Evolutionary conservation across 2,113 vertebrate genomes (phyloP).

Genomic region (Toxotes jaculatrix): DNA sequence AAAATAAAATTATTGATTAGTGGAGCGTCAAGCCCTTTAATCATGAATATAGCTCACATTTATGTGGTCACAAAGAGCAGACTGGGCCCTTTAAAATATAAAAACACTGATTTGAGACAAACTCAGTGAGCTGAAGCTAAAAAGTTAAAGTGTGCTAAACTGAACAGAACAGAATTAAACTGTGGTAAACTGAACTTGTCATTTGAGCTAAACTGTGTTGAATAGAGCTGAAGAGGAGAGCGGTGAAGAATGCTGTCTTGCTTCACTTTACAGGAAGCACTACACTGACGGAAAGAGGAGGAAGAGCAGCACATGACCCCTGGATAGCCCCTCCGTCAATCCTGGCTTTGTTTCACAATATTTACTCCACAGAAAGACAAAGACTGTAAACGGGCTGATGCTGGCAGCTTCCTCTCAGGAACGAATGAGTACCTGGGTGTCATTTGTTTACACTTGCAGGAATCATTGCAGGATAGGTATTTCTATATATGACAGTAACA

Average conservation of each 20-base stretch:
- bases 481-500: neutral
- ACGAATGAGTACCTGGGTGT: slow-evolving; percentile 21
- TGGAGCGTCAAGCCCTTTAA: too few species aligned
- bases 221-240: neutral
- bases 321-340: neutral
- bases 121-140: neutral
- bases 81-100: neutral
- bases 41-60: neutral
- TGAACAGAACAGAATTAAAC: neutral
- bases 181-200: neutral
- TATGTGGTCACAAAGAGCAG: neutral
- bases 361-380: slow-evolving; percentile 51
- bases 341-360: slow-evolving; percentile 60
- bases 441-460: slow-evolving; percentile 35
- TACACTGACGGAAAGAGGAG: neutral
- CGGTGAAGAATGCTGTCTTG: neutral
- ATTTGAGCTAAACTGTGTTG: neutral
- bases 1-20: too few species aligned
- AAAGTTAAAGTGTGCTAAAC: neutral
- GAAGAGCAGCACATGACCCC: slow-evolving; percentile 6
- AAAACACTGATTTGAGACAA: neutral
- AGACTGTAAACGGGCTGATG: slow-evolving; percentile 2
- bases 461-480: slow-evolving; percentile 10
- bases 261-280: neutral
- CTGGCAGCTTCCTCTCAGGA: slow-evolving; percentile 13